phyloP scores from a whole-genome alignment of 1,140 invertebrate species.

The Plectrocnemia conspersa region DNA sequence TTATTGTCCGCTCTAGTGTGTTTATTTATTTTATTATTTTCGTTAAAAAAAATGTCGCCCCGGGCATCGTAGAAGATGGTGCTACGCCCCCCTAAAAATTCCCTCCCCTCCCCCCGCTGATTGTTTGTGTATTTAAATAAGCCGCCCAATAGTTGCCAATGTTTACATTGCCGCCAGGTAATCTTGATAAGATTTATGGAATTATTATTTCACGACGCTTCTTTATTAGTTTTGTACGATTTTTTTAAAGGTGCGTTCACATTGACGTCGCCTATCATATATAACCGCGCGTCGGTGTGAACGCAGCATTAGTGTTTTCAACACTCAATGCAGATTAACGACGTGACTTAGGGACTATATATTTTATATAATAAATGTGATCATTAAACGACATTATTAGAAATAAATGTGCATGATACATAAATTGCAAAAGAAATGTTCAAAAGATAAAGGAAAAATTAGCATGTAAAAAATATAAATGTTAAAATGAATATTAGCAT shows the following conservation, averaged over 20 bases:
- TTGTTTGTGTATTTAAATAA: slow-evolving; percentile 24
- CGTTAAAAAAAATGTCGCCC: slow-evolving; percentile 6
- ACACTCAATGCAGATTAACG: too few species aligned
- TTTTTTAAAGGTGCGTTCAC: slow-evolving; percentile 3
- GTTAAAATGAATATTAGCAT: neutral
- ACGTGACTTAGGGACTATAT: too few species aligned
- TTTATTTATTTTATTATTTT: too few species aligned
- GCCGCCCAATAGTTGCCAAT: slow-evolving; percentile 30
- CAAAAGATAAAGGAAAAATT: too few species aligned
- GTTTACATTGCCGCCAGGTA: slow-evolving; percentile 36
- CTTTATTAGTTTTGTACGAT: slow-evolving; percentile 14
- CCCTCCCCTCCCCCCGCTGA: slow-evolving; percentile 21
- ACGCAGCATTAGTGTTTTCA: too few species aligned
- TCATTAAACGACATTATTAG: too few species aligned
- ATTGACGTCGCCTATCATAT: neutral
- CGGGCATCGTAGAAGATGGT: slow-evolving; percentile 3
- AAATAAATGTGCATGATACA: too few species aligned
- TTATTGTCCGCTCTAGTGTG: slow-evolving; percentile 21
- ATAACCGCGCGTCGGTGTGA: too few species aligned
- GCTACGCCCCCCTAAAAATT: slow-evolving; percentile 6
- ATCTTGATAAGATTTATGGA: slow-evolving; percentile 13
- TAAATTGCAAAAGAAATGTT: too few species aligned
- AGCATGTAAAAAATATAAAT: too few species aligned
- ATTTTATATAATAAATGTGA: too few species aligned
- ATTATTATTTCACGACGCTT: slow-evolving; percentile 16